Percentiles rank a stretch among this genome's conserved stretches.
phyloP scores from a whole-genome alignment of 2,888 invertebrate genomes.

The Copidosoma aretas region DNA sequence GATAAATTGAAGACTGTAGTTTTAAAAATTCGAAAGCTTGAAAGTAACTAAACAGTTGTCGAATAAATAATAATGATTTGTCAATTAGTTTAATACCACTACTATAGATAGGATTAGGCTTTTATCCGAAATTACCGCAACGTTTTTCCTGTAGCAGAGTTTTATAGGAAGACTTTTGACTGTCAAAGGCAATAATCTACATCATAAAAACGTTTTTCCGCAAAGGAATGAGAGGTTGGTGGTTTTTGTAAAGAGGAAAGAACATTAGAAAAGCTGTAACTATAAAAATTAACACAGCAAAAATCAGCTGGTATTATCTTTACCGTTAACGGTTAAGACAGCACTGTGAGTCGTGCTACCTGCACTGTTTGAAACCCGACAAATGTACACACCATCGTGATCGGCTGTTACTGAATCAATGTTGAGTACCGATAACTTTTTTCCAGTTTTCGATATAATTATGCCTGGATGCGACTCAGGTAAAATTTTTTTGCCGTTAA shows the following conservation, averaged over 20 bases:
- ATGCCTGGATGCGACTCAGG: conserved; percentile 60
- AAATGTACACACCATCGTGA: conserved; percentile 65
- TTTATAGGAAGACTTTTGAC: too few relatives aligned
- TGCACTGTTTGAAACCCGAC: conserved; percentile 63
- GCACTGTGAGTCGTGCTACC: conserved; percentile 63
- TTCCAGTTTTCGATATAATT: conserved; percentile 55
- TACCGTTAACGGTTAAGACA: conserved; percentile 63
- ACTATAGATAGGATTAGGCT: too few relatives aligned
- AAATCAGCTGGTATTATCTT: too few relatives aligned
- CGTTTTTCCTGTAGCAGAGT: too few relatives aligned
- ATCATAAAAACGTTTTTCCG: too few relatives aligned
- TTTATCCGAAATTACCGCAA: too few relatives aligned
- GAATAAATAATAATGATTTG: neutral
- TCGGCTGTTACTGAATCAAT: conserved; percentile 63
- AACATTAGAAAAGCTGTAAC: too few relatives aligned
- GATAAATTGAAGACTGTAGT: neutral
- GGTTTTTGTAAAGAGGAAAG: too few relatives aligned
- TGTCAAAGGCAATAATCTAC: too few relatives aligned
- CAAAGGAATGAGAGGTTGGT: too few relatives aligned
- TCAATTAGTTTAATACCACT: conserved; percentile 51
- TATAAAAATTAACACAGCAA: too few relatives aligned
- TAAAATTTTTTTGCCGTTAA: conserved; percentile 70
- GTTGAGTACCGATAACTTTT: conserved; percentile 59
- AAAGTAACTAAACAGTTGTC: neutral
- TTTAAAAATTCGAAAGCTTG: conserved; percentile 14